Conservation (phyloP, 2,888 invertebrate genomes). For the Drosophila mayaguana region DNA sequence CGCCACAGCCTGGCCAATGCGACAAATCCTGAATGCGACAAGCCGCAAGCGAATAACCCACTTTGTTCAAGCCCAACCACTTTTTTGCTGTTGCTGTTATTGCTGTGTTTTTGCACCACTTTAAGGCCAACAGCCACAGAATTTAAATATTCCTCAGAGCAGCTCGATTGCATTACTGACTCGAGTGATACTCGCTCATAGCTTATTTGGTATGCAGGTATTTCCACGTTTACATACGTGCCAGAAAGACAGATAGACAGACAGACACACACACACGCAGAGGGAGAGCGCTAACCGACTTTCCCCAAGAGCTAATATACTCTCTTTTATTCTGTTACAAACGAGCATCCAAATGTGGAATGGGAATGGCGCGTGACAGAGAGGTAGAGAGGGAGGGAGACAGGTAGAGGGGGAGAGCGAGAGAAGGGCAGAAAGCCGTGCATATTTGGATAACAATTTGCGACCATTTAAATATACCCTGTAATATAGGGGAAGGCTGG, state of each 20-base stretch:
- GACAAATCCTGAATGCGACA: conserved; percentile 18
- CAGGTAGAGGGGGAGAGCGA: neutral
- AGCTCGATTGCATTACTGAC: conserved; percentile 9
- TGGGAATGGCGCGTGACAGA: neutral
- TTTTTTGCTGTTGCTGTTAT: conserved; percentile 6
- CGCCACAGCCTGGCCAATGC: conserved; percentile 11
- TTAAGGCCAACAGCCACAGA: conserved; percentile 4
- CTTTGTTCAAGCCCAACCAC: conserved; percentile 18
- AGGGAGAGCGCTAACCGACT: neutral
- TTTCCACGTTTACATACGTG: no score
- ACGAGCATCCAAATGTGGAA: neutral
- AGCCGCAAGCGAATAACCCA: conserved; percentile 38
- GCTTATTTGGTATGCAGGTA: no score
- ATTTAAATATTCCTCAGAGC: conserved; percentile 12
- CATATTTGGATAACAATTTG: conserved; percentile 7
- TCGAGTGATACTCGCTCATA: neutral
- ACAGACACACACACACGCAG: neutral
- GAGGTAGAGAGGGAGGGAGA: neutral
- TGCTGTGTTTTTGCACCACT: conserved; percentile 1
- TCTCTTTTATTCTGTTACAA: neutral
- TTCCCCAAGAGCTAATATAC: neutral
- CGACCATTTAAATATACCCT: neutral
- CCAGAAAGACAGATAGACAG: neutral
- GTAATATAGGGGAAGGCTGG: neutral
- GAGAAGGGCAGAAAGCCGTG: neutral